Conservation (phyloP, 2,113 vertebrate species). For the Carassius auratus region DNA sequence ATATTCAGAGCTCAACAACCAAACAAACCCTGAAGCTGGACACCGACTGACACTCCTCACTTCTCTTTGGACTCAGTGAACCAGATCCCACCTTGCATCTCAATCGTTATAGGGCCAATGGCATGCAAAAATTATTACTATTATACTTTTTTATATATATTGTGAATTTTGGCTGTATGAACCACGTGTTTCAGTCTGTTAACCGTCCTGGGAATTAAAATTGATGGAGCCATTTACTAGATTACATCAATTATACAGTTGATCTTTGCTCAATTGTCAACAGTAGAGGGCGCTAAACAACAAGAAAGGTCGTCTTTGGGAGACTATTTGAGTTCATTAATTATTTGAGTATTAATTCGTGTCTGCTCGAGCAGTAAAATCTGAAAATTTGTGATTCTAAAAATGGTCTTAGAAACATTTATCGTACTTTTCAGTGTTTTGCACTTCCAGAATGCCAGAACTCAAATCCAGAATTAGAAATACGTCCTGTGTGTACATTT, state of each 20-base stretch:
- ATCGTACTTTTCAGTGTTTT: too few species aligned
- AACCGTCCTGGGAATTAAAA: neutral
- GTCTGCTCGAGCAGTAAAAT: neutral
- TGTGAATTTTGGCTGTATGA: neutral
- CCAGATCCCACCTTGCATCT: neutral
- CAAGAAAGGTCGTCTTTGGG: neutral
- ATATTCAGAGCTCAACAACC: neutral
- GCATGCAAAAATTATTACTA: neutral
- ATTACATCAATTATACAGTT: too few species aligned
- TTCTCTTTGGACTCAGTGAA: too few species aligned
- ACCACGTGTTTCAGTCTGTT: neutral
- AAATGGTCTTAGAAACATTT: too few species aligned
- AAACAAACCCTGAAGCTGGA: neutral
- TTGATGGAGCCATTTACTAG: neutral
- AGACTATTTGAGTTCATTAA: neutral
- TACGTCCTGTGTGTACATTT: too few species aligned
- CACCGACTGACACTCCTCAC: constrained; percentile 4
- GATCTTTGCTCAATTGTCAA: neutral
- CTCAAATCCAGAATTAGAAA: too few species aligned
- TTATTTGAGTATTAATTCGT: too few species aligned
- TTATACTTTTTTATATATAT: too few species aligned
- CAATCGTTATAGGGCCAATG: neutral
- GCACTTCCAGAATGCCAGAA: too few species aligned
- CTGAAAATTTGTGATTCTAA: neutral
- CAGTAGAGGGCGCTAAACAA: neutral